phyloP scores from a whole-genome alignment of 30 jellyfish, hydroid and myxozoan species.

The Hydra vulgaris region DNA sequence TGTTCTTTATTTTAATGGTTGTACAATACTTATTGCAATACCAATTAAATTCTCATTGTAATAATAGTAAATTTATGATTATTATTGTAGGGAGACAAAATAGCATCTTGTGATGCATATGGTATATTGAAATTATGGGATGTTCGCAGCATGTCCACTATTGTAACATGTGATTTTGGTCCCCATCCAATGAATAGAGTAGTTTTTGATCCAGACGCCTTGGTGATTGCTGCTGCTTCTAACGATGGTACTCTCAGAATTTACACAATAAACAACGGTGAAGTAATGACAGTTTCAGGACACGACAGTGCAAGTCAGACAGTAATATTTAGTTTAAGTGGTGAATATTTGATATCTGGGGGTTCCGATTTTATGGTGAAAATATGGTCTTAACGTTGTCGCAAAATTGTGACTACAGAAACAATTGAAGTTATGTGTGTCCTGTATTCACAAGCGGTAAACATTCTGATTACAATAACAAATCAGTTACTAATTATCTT shows the following conservation, averaged over 20 bases:
- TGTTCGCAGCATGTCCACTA: constrained; percentile 39
- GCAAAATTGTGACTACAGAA: no score
- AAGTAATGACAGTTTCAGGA: constrained; percentile 38
- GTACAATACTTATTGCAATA: background rate
- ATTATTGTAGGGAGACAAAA: constrained; percentile 59
- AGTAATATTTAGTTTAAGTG: constrained; percentile 58
- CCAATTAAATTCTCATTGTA: background rate
- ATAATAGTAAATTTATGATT: no score
- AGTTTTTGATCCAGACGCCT: constrained; percentile 87
- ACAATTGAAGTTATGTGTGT: no score
- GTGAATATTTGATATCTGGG: constrained; percentile 68
- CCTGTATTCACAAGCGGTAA: no score
- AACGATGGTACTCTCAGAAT: constrained; percentile 81
- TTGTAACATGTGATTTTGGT: constrained; percentile 65
- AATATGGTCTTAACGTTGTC: constrained; percentile 79
- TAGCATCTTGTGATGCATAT: constrained; percentile 91
- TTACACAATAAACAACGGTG: constrained; percentile 53
- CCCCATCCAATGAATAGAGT: constrained; percentile 90
- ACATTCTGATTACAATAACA: no score
- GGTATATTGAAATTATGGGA: constrained; percentile 85
- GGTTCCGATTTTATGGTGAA: constrained; percentile 80
- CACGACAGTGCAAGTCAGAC: constrained; percentile 83
- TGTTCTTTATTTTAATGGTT: background rate
- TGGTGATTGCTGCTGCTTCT: constrained; percentile 76
- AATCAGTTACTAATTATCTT: no score